These are phyloP conservation scores for Argyresthia albistria DNA, from an alignment of 2,888 invertebrate genomes.

Conservation along the genomic window DNA sequence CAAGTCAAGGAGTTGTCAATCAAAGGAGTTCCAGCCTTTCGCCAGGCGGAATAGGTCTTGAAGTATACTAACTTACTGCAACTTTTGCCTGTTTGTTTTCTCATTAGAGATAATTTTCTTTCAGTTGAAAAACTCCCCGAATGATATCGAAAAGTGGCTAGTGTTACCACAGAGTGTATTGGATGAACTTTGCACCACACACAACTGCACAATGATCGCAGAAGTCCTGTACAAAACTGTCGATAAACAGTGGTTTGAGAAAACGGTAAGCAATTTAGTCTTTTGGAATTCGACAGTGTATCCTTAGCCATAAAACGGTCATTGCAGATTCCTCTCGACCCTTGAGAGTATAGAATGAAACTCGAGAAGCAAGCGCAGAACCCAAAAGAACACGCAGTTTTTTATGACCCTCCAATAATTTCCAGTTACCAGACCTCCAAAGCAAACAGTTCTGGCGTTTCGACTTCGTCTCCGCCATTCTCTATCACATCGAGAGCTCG, in stretches of 20 bases:
- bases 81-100: neutral
- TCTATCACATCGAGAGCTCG: constrained; percentile 42
- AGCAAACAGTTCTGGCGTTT: constrained; percentile 58
- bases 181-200: constrained; percentile 25
- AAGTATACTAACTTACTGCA: no score
- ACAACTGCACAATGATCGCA: constrained; percentile 31
- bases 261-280: constrained; percentile 26
- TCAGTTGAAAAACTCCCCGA: constrained; percentile 15
- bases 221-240: constrained; percentile 21
- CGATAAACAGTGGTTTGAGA: constrained; percentile 25
- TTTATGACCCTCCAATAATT: neutral
- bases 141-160: constrained; percentile 17
- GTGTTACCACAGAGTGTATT: constrained; percentile 18
- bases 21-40: neutral
- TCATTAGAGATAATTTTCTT: constrained; percentile 6
- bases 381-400: no score
- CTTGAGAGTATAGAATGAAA: neutral
- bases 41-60: no score
- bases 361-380: neutral
- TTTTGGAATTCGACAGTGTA: neutral
- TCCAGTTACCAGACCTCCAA: constrained; percentile 47
- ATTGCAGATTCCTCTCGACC: no score
- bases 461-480: constrained; percentile 52
- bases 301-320: neutral
- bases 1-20: no score